phyloP scores from a whole-genome alignment of 2,888 invertebrate species.

The Saturnia japonica region DNA sequence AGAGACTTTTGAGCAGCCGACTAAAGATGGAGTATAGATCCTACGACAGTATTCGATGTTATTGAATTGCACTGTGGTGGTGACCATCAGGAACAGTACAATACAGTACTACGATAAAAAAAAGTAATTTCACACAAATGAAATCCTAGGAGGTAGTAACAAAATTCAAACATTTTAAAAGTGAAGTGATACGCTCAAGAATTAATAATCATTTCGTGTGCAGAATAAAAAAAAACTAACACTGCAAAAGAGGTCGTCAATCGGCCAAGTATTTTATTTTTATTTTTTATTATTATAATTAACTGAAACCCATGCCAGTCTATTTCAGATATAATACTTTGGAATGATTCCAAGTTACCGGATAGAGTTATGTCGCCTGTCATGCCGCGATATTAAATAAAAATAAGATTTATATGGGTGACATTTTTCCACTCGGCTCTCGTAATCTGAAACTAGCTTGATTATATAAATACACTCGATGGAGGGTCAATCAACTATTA shows the following conservation, averaged over 20 bases:
- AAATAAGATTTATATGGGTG: slow-evolving; percentile 1
- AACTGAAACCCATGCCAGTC: slow-evolving; percentile 15
- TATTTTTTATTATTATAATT: slow-evolving; percentile 8
- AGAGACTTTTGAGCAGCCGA: too few species aligned
- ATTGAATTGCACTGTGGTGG: too few species aligned
- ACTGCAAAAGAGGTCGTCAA: slow-evolving; percentile 7
- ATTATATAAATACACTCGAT: neutral
- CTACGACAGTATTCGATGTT: too few species aligned
- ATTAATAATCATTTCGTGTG: slow-evolving; percentile 2
- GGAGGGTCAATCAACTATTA: neutral
- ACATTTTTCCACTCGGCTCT: neutral
- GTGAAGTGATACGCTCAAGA: neutral
- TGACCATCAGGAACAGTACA: too few species aligned
- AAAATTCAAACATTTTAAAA: neutral
- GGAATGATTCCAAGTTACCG: slow-evolving; percentile 15
- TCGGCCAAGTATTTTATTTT: slow-evolving; percentile 5
- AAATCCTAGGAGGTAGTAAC: too few species aligned
- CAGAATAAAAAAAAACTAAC: neutral
- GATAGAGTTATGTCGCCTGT: slow-evolving; percentile 18
- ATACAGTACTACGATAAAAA: too few species aligned
- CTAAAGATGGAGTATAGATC: too few species aligned
- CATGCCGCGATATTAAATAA: slow-evolving; percentile 3
- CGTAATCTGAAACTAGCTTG: neutral
- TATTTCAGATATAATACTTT: slow-evolving; percentile 19
- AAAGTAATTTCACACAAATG: too few species aligned